Evolutionary conservation across 2,888 invertebrate species (phyloP).

Genomic region (Parasteatoda lunata): DNA sequence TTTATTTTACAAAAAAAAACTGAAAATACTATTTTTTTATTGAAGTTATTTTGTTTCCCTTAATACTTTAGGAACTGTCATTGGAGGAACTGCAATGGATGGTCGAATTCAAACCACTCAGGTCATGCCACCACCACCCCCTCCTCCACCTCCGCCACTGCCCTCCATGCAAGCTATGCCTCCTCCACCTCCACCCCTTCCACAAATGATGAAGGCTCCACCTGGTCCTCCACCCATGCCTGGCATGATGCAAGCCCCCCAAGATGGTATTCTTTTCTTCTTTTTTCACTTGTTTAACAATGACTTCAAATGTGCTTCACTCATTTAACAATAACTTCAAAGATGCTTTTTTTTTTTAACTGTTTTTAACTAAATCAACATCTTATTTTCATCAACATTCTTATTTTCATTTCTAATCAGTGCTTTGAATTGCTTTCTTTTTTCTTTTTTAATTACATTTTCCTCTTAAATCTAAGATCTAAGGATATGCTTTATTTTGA

Average conservation of each 20-base stretch:
- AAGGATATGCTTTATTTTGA: too few relatives aligned
- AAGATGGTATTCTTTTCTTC: slow-evolving; percentile 67
- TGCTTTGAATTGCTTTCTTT: too few relatives aligned
- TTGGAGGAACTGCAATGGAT: slow-evolving; percentile 15
- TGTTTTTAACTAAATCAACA: not conserved
- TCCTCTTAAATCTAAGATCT: too few relatives aligned
- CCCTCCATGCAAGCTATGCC: slow-evolving; percentile 71
- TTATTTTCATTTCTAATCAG: not conserved
- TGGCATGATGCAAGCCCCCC: slow-evolving; percentile 69
- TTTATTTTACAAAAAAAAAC: too few relatives aligned
- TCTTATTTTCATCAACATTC: not conserved
- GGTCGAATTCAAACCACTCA: slow-evolving; percentile 69
- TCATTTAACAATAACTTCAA: too few relatives aligned
- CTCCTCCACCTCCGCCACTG: slow-evolving; percentile 81
- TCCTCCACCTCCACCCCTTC: slow-evolving; percentile 77
- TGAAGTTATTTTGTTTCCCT: not conserved
- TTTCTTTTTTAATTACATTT: too few relatives aligned
- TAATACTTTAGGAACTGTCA: slow-evolving; percentile 25
- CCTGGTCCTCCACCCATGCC: slow-evolving; percentile 72
- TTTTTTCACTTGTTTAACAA: too few relatives aligned
- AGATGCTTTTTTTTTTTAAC: too few relatives aligned
- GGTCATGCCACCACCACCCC: slow-evolving; percentile 75
- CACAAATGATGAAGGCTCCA: slow-evolving; percentile 81
- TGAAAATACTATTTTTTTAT: not conserved
- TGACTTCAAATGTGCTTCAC: too few relatives aligned